Evolutionary conservation across 2,888 invertebrate genomes (phyloP).

Genomic region (Pilophorus perplexus): DNA sequence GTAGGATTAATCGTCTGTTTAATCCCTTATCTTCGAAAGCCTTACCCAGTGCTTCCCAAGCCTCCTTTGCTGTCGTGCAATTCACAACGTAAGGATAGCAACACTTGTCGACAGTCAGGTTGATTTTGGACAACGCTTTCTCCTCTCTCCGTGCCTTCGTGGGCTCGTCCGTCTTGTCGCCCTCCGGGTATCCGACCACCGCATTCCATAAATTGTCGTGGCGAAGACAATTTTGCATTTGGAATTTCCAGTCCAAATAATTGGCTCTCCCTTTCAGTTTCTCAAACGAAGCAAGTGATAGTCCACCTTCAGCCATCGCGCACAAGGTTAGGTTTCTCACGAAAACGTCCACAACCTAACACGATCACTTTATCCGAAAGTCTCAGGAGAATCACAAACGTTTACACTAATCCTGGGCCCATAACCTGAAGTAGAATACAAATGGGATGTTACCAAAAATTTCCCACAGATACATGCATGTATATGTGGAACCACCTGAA

Average conservation of each 20-base stretch:
- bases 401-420: too few species aligned
- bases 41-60: not conserved
- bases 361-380: too few species aligned
- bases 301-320: too few species aligned
- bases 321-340: too few species aligned
- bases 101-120: not conserved
- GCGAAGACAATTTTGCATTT: not conserved
- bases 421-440: too few species aligned
- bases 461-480: too few species aligned
- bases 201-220: conserved; percentile 8
- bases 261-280: not conserved
- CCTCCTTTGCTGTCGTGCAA: not conserved
- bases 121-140: not conserved
- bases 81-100: not conserved
- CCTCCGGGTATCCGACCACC: not conserved
- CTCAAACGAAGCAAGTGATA: too few species aligned
- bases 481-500: too few species aligned
- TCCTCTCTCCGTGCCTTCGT: not conserved
- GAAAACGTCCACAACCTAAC: too few species aligned
- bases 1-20: not conserved
- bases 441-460: too few species aligned
- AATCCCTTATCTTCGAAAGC: conserved; percentile 12
- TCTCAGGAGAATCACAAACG: too few species aligned
- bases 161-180: not conserved
- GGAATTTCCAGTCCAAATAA: conserved; percentile 5